These are phyloP conservation scores for Caenorhabditis sp. DNA, from an alignment of 2,888 invertebrate genomes.

Conservation along the genomic window DNA sequence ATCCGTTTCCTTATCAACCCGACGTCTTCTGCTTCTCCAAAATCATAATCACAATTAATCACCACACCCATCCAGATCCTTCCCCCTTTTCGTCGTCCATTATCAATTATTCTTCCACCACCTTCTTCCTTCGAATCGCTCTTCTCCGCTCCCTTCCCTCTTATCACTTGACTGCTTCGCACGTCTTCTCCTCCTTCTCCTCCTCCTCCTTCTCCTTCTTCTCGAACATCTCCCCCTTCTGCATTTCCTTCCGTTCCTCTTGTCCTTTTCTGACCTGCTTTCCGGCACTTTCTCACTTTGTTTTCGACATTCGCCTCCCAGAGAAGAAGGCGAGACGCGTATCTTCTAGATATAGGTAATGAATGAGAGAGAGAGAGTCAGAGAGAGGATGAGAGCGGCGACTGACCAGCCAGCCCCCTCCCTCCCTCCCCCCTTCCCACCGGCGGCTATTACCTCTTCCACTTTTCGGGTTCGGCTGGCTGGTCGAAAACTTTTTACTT, in stretches of 20 bases:
- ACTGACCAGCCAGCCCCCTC: neutral
- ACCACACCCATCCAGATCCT: slow-evolving; percentile 7
- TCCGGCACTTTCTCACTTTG: slow-evolving; percentile 19
- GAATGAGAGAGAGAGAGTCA: slow-evolving; percentile 19
- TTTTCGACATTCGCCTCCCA: slow-evolving; percentile 35
- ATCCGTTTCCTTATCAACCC: neutral
- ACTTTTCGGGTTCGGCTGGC: neutral
- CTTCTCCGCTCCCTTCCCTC: neutral
- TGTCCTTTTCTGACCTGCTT: slow-evolving; percentile 27
- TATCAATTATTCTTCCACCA: neutral
- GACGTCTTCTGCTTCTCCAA: neutral
- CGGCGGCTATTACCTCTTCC: slow-evolving; percentile 12
- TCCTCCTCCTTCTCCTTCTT: neutral
- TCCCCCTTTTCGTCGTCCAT: neutral
- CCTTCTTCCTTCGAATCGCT: neutral
- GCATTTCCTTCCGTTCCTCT: slow-evolving; percentile 21
- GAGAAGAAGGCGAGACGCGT: neutral
- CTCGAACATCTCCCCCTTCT: slow-evolving; percentile 5
- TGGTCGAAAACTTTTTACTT: too few relatives aligned
- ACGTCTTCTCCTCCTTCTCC: slow-evolving; percentile 4
- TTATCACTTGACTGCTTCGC: slow-evolving; percentile 35
- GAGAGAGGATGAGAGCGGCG: neutral
- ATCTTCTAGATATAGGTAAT: slow-evolving; percentile 12
- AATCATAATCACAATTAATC: slow-evolving; percentile 6
- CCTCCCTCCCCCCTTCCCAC: neutral